Percentiles rank a stretch among this genome's conserved stretches.
phyloP scores from a whole-genome alignment of 2,888 invertebrate species.

The Fragum sueziense region DNA sequence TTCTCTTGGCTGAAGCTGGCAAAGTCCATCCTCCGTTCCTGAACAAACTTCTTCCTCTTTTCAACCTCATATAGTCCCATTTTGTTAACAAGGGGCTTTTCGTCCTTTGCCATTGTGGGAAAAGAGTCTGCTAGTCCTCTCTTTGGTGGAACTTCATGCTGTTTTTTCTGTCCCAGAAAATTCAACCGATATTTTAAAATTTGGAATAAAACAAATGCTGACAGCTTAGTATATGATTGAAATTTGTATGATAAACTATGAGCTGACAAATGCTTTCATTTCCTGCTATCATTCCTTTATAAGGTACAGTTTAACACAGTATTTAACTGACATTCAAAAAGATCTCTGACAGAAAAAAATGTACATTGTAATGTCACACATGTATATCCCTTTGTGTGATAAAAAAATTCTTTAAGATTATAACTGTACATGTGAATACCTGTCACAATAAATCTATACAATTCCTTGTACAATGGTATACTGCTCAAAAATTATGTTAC shows the following conservation, averaged over 20 bases:
- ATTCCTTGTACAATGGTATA: too few species aligned
- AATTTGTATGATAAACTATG: too few species aligned
- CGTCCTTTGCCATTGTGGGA: slow-evolving; percentile 19
- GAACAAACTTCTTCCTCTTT: slow-evolving; percentile 40
- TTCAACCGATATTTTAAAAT: neutral
- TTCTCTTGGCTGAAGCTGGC: slow-evolving; percentile 38
- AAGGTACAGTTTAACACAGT: neutral
- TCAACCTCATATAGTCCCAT: slow-evolving; percentile 53
- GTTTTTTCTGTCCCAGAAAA: slow-evolving; percentile 1
- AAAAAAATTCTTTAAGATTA: too few species aligned
- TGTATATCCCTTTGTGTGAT: too few species aligned
- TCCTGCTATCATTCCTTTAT: neutral
- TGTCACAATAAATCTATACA: too few species aligned
- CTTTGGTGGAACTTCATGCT: slow-evolving; percentile 5
- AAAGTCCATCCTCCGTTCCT: slow-evolving; percentile 48
- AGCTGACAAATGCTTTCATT: too few species aligned
- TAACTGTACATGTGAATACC: too few species aligned
- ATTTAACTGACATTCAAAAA: too few species aligned
- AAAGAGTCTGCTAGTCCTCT: neutral
- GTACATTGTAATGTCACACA: too few species aligned
- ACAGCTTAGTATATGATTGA: too few species aligned
- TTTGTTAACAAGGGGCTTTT: slow-evolving; percentile 43
- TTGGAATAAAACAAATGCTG: neutral
- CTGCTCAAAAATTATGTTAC: too few species aligned
- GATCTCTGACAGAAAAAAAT: too few species aligned